Evolutionary conservation across 2,113 vertebrate genomes (phyloP).

Genomic region (Xenopus tropicalis): DNA sequence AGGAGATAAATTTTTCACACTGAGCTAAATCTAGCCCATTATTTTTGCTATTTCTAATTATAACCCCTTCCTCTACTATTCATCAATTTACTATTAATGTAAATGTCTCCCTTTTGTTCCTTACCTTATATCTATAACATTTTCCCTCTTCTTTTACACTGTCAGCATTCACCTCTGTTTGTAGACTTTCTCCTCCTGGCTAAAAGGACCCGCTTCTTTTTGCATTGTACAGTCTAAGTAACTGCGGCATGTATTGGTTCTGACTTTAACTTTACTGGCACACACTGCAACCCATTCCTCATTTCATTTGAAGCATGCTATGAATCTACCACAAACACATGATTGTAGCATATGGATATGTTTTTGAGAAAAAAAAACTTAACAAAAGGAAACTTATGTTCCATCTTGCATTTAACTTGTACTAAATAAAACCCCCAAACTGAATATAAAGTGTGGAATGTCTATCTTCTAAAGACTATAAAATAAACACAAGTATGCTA

Average conservation of each 20-base stretch:
- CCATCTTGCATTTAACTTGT: conserved; percentile 34
- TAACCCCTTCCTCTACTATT: no score
- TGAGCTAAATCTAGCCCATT: no score
- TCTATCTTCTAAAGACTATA: conserved; percentile 35
- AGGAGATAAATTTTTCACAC: no score
- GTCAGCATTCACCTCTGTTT: neutral
- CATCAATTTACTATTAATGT: no score
- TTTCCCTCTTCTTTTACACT: no score
- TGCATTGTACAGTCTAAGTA: conserved; percentile 4
- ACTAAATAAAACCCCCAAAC: conserved; percentile 29
- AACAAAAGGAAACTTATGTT: conserved; percentile 17
- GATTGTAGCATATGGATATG: conserved; percentile 36
- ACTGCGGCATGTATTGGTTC: neutral
- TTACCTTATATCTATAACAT: no score
- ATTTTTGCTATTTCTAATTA: no score
- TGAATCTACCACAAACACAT: conserved; percentile 26
- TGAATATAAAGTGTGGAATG: conserved; percentile 44
- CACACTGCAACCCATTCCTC: conserved; percentile 24
- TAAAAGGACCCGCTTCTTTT: neutral
- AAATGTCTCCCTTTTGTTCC: no score
- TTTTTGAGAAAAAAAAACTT: conserved; percentile 10
- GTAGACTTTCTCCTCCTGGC: neutral
- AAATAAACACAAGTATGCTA: conserved; percentile 40
- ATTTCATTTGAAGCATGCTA: conserved; percentile 29
- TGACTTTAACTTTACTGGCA: conserved; percentile 11